Base-by-base conservation (phyloP, 2,797 vertebrate genomes). In the Nannoperca obscura region DNA sequence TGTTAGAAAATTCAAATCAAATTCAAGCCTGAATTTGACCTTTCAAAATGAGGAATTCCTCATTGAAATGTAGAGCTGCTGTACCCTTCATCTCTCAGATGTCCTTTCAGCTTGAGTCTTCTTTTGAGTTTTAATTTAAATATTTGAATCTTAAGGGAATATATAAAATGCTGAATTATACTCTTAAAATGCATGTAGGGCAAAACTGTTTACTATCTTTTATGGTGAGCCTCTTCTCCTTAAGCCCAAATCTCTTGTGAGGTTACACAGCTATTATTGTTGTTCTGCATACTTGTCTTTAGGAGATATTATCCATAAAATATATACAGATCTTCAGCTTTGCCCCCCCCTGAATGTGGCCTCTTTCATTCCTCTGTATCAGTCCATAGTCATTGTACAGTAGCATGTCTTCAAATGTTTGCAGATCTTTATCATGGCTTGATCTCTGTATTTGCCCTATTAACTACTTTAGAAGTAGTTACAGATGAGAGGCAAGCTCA, bases 31-130 rank as follows among this genome's bases (percentile, higher is more conserved):
- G 46, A 66, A 60, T 66, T 30, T 62, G 57, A 65, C 30, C 17
- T 80, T 73, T 27, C 22, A 19, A 76, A 80, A 73, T 0, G 19
- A 61, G 7, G 64, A 55, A 24, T 63, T 63, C 66, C 55, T 66
- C 64, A 42, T 12, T 76, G 58, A 69, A 76, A 76, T 60, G 42
- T 36, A 59, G 46, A 71, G 74, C 61, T 67, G 59, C 38, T 52
- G 14, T 3, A 36, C 15, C 38, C 47, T 62, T 71, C 67, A 71
- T 74, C 36, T 54, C 52, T 66, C 60, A 19, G 1, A 10, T 47
- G 46, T 68, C 67, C 46, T 24, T 52, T 74, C 55, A 54, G 47
- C 20, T 54, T 2, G 5, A 61, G 34, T 24, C 15, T 62, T 71
- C 42, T 24, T 66, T 74, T 42, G 1, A 60, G 6, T n/a, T 72